A percentile compares a stretch with the other conserved stretches of the same genome.
These are phyloP conservation scores for Himalopsyche phryganea DNA, from an alignment of 1,140 invertebrate genomes.

Conservation along the genomic window DNA sequence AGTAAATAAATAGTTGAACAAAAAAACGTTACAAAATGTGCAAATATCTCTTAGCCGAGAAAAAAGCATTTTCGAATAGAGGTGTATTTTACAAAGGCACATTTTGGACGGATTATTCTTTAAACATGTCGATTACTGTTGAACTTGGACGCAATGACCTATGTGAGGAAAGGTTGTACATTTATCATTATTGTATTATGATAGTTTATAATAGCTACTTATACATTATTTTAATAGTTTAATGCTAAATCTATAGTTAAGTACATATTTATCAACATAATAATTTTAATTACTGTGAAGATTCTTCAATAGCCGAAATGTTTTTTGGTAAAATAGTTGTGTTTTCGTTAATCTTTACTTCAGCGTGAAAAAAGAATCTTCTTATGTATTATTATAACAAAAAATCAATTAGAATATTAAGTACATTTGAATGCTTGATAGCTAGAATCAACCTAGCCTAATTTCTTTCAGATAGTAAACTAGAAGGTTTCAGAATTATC, in stretches of 20 bases:
- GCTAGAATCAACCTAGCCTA: too few species aligned
- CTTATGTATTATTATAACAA: too few species aligned
- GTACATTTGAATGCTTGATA: too few species aligned
- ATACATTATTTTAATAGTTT: background rate
- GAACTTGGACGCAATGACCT: conserved; percentile 18
- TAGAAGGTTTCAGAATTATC: too few species aligned
- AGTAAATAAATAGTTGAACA: conserved; percentile 3
- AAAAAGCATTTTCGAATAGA: conserved; percentile 13
- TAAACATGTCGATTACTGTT: conserved; percentile 10
- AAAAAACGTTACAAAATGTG: conserved; percentile 30
- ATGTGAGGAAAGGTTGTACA: conserved; percentile 5
- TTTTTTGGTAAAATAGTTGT: too few species aligned
- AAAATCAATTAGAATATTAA: too few species aligned
- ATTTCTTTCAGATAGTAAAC: too few species aligned
- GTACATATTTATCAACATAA: conserved; percentile 1
- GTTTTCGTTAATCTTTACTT: too few species aligned
- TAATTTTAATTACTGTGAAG: too few species aligned
- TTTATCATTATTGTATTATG: background rate
- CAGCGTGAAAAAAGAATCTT: too few species aligned
- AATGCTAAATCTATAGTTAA: conserved; percentile 4
- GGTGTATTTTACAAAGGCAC: conserved; percentile 28
- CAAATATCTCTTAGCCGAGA: conserved; percentile 20
- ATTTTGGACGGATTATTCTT: conserved; percentile 33
- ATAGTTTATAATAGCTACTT: conserved; percentile 5
- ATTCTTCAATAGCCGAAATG: too few species aligned